phyloP scores from a whole-genome alignment of 2,888 invertebrate species.

The Ligdia adustata region DNA sequence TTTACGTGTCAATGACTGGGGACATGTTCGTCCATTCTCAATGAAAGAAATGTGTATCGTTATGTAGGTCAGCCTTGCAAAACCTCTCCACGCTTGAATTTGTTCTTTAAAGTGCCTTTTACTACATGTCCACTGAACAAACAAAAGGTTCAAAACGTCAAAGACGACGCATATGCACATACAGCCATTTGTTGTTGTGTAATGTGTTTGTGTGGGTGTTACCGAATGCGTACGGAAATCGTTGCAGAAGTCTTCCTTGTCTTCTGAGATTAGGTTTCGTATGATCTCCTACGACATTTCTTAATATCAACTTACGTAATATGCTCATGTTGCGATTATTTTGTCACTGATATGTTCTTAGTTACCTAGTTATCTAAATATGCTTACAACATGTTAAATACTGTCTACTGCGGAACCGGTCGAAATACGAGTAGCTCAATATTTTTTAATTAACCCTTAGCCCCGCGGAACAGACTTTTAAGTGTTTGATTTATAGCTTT shows the following conservation, averaged over 20 bases:
- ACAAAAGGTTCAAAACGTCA: conserved; percentile 50
- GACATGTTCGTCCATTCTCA: conserved; percentile 26
- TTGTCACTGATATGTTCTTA: conserved; percentile 29
- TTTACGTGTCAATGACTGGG: conserved; percentile 19
- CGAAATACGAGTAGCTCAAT: conserved; percentile 1
- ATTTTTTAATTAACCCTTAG: conserved; percentile 15
- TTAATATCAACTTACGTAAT: conserved; percentile 46
- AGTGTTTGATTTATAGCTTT: conserved; percentile 14
- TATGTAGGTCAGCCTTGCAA: conserved; percentile 47
- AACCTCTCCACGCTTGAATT: conserved; percentile 51
- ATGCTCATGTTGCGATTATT: conserved; percentile 29
- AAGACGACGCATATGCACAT: conserved; percentile 41
- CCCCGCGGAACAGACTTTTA: conserved; percentile 11
- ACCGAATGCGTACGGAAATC: conserved; percentile 62
- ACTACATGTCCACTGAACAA: conserved; percentile 41
- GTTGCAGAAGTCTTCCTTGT: conserved; percentile 61
- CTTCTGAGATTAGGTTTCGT: conserved; percentile 51
- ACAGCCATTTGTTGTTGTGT: conserved; percentile 46
- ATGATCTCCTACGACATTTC: conserved; percentile 49
- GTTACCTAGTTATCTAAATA: conserved; percentile 15
- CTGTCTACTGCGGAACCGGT: conserved; percentile 14
- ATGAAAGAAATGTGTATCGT: conserved; percentile 26
- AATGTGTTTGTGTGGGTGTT: conserved; percentile 53
- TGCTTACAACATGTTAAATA: conserved; percentile 13
- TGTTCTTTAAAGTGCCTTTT: conserved; percentile 37